Base-by-base conservation (phyloP, 2,888 invertebrate genomes). In the Meandrusa payeni region DNA sequence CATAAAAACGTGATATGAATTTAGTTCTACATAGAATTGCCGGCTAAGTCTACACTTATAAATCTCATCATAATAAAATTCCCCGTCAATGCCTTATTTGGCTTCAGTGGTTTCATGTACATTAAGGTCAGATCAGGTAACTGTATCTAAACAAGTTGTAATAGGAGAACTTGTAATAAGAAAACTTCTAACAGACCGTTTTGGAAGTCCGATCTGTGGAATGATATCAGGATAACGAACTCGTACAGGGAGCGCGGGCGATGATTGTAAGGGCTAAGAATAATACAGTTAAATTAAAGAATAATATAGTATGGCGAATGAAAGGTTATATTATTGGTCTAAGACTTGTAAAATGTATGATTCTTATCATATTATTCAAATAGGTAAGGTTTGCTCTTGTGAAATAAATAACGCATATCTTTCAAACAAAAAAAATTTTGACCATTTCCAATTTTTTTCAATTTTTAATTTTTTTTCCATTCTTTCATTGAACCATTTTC, bases 101-200 rank as follows among this genome's bases (percentile, higher is more conserved):
- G 3, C 7, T 28, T 27, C 3, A 6, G 13, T 7, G 6, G 19
- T 38, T 32, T 20, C 31, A 9, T 26, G 10, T 24, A 33, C 6
- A 26, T 40, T 19, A 32, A 26, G 32, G 37, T 29, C 32, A 56
- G 67, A 71, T 71, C 71, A 70, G 69, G 42, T 37, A 42, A 24
- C 58, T 58, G 68, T 69, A 72, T 62, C 64, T 66, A 66, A 64
- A 66, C 64, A 66, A 72, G 65, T 75, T 60, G 76, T 77, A 76
- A 85, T 78, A 74, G 82, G 71, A 65, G 66, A 86, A 85, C 69
- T 85, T 85, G 74, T 86, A 85, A 86, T 85, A 85, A 85, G 85
- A 85, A 86, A 86, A 86, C 81, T 86, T 86, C 63, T 79, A 77
- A 81, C 79, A 69, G 82, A 75, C 73, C 75, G 70, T 78, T 81